These are phyloP conservation scores for Maniola hyperantus DNA, from an alignment of 2,888 invertebrate genomes.

Conservation along the genomic window DNA sequence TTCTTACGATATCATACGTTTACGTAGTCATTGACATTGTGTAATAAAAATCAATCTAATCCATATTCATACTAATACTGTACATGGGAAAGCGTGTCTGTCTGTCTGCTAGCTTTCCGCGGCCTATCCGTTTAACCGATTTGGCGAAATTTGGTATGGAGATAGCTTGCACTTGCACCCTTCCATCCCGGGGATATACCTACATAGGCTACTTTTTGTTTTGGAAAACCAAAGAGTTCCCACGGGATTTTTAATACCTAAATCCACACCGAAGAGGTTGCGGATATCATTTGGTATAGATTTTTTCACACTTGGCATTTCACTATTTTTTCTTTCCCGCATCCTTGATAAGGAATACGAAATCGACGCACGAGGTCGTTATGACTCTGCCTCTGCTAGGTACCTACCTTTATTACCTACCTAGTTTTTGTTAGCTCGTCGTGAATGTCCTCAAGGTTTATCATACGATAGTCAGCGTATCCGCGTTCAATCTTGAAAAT, in stretches of 20 bases:
- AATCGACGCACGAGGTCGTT: conserved; percentile 61
- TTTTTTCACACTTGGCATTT: conserved; percentile 13
- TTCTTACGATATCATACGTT: not conserved
- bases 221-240: too few species aligned
- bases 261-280: too few species aligned
- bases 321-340: conserved; percentile 27
- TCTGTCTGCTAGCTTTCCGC: too few species aligned
- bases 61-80: too few species aligned
- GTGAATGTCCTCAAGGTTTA: conserved; percentile 43
- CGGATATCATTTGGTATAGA: too few species aligned
- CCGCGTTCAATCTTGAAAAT: conserved; percentile 26
- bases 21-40: not conserved
- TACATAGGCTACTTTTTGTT: too few species aligned
- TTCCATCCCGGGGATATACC: too few species aligned
- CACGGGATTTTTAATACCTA: too few species aligned
- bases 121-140: too few species aligned
- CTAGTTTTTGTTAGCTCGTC: conserved; percentile 52
- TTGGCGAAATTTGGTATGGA: too few species aligned
- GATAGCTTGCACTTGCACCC: too few species aligned
- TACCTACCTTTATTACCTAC: conserved; percentile 30
- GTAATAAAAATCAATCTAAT: not conserved
- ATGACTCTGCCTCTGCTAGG: conserved; percentile 41
- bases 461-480: conserved; percentile 35
- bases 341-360: conserved; percentile 63
- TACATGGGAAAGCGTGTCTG: too few species aligned